Base-by-base conservation (phyloP, 2,797 vertebrate genomes). In the Microhierax caerulescens region DNA sequence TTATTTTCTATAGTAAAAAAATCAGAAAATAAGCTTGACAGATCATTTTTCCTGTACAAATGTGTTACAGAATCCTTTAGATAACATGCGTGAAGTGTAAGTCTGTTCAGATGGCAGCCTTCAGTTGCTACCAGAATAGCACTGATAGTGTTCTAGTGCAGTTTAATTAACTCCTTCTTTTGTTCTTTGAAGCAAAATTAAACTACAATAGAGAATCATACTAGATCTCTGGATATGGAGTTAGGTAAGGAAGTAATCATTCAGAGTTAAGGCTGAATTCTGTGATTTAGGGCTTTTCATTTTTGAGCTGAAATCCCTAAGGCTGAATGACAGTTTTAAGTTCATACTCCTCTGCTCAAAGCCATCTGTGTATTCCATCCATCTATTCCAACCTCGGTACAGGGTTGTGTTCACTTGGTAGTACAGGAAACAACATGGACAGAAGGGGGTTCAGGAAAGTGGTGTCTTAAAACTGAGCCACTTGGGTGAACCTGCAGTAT, bases 341-440 rank as follows among this genome's bases (percentile, higher is more conserved):
- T 78, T 78, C 20, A 5, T 39, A 14, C 7, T 16, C 7, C 25
- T 77, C 28, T 67, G 60, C 32, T 50, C 32, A 64, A 20, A 37
- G 34, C 51, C 7, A 8, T 18, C 25, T 45, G 20, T 4, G 2
- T 11, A 1, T 1, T 6, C 37, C n/a, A 11, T 11, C 15, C 4
- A 2, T 43, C 17, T 74, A 53, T 41, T 15, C 13, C 39, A 41
- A 41, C 39, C 39, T 13, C 13, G 18, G 21, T 37, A 4, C 23
- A 19, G 39, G 51, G 34, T 6, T 70, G 43, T 11, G 13, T 56
- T 91, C 30, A 6, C 19, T 17, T 10, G 30, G 22, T 68, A 7
- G 24, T 23, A 21, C 41, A 22, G 70, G 70, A 70, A 61, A 13
- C 13, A 27, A 3, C 7, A 1, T 2, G 25, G 53, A 4, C 32